Percentiles rank a stretch among this genome's conserved stretches.
Conservation (phyloP, 2,113 vertebrate species). For the Hippotragus niger region DNA sequence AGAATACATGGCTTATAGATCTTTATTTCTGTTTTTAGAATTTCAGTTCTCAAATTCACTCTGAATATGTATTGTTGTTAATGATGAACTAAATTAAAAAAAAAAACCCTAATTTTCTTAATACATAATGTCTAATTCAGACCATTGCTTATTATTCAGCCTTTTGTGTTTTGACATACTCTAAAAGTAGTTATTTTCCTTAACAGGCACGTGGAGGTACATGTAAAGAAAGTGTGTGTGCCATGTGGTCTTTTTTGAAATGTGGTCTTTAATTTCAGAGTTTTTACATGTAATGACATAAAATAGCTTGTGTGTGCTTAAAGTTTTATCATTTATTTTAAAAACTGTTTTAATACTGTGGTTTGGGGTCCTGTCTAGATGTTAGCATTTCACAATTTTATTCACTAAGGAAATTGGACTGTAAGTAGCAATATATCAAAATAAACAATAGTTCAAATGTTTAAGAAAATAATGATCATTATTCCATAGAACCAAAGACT, state of each 20-base stretch:
- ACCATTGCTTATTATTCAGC: background rate
- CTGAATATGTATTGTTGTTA: background rate
- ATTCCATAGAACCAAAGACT: background rate
- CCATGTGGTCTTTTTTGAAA: background rate
- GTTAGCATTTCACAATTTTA: background rate
- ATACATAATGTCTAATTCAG: background rate
- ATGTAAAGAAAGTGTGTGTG: background rate
- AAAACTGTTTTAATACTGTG: background rate
- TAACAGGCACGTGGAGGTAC: background rate
- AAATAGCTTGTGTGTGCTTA: background rate
- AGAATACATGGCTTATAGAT: background rate
- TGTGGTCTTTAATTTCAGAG: background rate
- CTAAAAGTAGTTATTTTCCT: background rate
- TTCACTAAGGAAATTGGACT: background rate
- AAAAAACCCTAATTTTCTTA: background rate
- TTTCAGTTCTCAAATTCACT: background rate
- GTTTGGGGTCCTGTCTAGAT: background rate
- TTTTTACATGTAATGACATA: background rate
- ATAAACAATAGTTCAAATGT: background rate
- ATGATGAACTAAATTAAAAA: background rate
- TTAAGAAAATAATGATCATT: background rate
- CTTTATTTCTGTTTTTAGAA: background rate
- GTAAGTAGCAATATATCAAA: background rate
- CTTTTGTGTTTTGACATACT: background rate
- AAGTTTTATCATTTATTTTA: background rate